Percentiles rank a stretch among this genome's conserved stretches.
Evolutionary conservation across 2,113 vertebrate species (phyloP).

Genomic region (Turdus rufiventris): DNA sequence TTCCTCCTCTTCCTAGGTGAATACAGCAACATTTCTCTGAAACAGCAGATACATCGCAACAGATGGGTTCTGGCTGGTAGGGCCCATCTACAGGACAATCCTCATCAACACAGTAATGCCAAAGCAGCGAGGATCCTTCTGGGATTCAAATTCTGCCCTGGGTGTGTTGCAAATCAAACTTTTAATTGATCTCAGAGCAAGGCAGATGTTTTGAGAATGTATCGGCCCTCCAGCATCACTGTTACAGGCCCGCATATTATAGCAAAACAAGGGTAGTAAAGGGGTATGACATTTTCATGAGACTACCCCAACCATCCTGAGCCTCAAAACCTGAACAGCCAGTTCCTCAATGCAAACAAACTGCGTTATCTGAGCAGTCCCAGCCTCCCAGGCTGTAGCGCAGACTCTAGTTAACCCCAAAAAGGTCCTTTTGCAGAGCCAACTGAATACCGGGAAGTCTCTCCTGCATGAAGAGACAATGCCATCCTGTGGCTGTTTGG

Average conservation of each 20-base stretch:
- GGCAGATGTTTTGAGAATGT: neutral
- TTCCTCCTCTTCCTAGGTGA: neutral
- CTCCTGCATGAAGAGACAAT: neutral
- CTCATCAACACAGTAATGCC: neutral
- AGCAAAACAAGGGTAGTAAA: neutral
- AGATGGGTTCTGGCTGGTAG: neutral
- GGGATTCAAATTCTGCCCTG: neutral
- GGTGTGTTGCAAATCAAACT: neutral
- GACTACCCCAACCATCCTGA: neutral
- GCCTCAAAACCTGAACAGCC: neutral
- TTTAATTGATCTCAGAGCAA: neutral
- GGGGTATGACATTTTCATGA: neutral
- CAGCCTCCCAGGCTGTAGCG: neutral
- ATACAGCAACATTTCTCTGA: neutral
- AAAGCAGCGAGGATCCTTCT: neutral
- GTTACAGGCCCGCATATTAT: neutral
- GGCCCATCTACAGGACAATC: neutral
- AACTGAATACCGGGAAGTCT: neutral
- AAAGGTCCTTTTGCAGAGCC: neutral
- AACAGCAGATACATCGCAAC: accelerated
- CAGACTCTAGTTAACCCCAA: neutral
- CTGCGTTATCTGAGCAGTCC: neutral
- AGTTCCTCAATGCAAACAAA: slow-evolving; percentile 2
- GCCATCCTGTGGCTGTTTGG: neutral
- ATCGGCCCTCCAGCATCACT: neutral